Evolutionary conservation across 92 coral and sea anemone species (phyloP).

Genomic region (Micromussa lordhowensis): DNA sequence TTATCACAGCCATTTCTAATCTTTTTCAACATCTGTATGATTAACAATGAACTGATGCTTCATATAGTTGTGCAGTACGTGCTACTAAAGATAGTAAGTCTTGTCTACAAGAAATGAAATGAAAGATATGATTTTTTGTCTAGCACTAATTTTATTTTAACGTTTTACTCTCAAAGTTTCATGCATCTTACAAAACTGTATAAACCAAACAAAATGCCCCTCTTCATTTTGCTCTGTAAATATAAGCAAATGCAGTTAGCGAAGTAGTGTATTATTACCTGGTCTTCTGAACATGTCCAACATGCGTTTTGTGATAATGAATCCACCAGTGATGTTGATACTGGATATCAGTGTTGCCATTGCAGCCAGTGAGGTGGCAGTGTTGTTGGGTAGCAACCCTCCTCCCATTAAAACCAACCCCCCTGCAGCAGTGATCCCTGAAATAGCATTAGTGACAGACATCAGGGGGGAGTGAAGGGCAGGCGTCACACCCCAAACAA

Average conservation of each 20-base stretch:
- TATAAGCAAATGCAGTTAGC: not conserved
- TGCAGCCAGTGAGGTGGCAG: slow-evolving; percentile 92
- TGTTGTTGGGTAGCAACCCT: slow-evolving; percentile 76
- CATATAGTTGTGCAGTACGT: too few relatives aligned
- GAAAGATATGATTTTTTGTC: too few relatives aligned
- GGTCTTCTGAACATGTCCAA: slow-evolving; percentile 99
- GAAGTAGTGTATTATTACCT: slow-evolving; percentile 61
- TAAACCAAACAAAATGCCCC: too few relatives aligned
- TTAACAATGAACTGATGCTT: too few relatives aligned
- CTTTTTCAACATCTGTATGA: too few relatives aligned
- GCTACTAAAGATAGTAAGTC: too few relatives aligned
- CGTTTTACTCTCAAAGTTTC: too few relatives aligned
- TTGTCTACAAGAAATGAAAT: too few relatives aligned
- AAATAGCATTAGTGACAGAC: slow-evolving; percentile 99
- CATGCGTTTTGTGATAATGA: slow-evolving; percentile 98
- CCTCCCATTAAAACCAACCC: slow-evolving; percentile 99
- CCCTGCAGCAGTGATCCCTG: slow-evolving; percentile 99
- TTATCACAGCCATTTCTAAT: not conserved
- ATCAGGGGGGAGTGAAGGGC: slow-evolving; percentile 99
- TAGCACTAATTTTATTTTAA: too few relatives aligned
- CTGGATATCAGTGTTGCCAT: slow-evolving; percentile 91
- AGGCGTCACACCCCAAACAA: slow-evolving; percentile 99
- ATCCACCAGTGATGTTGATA: slow-evolving; percentile 98
- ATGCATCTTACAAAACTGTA: too few relatives aligned
- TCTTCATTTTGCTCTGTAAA: too few relatives aligned